Evolutionary conservation across 1,140 invertebrate species (phyloP).

Genomic region (Meloidogyne floridensis): DNA sequence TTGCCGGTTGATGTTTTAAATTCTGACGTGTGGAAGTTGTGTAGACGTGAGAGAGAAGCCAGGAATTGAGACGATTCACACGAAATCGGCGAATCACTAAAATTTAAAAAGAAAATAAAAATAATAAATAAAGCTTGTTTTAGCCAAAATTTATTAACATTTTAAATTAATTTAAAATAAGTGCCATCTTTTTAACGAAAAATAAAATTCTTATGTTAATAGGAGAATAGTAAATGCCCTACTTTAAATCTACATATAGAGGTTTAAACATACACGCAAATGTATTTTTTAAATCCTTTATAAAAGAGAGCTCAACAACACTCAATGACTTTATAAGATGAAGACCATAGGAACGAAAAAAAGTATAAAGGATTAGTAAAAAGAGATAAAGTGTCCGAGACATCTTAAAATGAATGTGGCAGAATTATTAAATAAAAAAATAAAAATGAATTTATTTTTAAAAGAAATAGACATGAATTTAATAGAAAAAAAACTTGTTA

Average conservation of each 20-base stretch:
- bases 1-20: not conserved
- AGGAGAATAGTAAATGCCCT: too few species aligned
- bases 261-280: not conserved
- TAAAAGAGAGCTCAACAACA: not conserved
- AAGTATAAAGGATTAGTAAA: not conserved
- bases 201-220: too few species aligned
- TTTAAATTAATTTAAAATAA: too few species aligned
- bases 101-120: not conserved
- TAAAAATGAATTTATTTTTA: too few species aligned
- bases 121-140: not conserved
- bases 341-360: not conserved
- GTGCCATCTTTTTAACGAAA: too few species aligned
- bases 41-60: not conserved
- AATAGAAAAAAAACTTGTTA: too few species aligned
- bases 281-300: not conserved
- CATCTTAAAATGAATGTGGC: not conserved
- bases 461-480: too few species aligned
- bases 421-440: not conserved
- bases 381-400: not conserved
- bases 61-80: slow-evolving; percentile 1
- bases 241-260: not conserved
- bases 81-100: not conserved
- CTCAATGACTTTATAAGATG: not conserved
- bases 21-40: not conserved
- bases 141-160: not conserved